phyloP scores from a whole-genome alignment of 1,140 invertebrate species.

The Lamellibrachia luymesi region DNA sequence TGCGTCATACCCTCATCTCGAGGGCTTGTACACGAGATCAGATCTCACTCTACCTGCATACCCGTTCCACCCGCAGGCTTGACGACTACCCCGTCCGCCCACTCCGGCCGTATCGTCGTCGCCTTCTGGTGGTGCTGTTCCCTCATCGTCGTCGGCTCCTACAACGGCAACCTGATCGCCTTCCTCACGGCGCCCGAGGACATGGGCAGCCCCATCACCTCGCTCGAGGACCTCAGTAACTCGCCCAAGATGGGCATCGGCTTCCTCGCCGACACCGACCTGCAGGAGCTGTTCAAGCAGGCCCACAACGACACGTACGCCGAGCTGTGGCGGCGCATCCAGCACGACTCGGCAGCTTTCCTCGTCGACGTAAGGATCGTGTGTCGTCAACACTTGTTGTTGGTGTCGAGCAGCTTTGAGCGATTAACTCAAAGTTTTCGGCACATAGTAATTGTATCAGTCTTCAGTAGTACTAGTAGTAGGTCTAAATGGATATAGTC shows the following conservation, averaged over 20 bases:
- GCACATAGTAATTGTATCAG: no score
- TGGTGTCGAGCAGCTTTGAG: no score
- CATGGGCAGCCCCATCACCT: not conserved
- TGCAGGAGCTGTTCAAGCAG: not conserved
- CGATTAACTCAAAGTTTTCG: no score
- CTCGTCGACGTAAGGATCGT: not conserved
- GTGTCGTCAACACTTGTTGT: no score
- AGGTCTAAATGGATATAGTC: no score
- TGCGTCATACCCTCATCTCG: no score
- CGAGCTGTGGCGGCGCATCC: not conserved
- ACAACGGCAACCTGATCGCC: slow-evolving; percentile 87
- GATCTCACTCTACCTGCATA: no score
- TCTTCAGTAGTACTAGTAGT: no score
- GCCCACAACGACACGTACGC: no score
- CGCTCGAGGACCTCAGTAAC: not conserved
- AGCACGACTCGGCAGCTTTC: not conserved
- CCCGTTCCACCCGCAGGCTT: not conserved
- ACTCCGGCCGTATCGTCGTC: slow-evolving; percentile 83
- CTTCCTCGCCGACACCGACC: not conserved
- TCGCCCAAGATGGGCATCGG: not conserved
- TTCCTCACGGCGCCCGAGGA: slow-evolving; percentile 86
- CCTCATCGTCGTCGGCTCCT: slow-evolving; percentile 83
- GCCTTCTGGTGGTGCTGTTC: slow-evolving; percentile 91
- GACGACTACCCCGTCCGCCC: slow-evolving; percentile 62
- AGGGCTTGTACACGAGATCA: no score